phyloP scores from a whole-genome alignment of 2,113 vertebrate genomes.

The Gorsachius goisagi region DNA sequence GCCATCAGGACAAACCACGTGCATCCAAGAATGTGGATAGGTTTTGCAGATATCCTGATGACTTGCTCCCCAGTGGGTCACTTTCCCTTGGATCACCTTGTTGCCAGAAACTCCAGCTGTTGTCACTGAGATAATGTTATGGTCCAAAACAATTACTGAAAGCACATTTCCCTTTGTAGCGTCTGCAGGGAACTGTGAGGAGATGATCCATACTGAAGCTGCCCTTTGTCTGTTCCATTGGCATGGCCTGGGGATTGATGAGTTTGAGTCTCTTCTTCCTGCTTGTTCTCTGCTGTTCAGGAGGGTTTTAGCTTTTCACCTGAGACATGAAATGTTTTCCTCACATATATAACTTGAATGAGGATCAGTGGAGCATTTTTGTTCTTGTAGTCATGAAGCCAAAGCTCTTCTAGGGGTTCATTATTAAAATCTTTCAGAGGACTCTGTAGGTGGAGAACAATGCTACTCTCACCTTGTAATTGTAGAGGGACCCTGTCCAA shows the following conservation, averaged over 20 bases:
- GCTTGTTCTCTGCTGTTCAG: background rate
- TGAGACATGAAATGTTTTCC: background rate
- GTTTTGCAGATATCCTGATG: background rate
- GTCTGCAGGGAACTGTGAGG: background rate
- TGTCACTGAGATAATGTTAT: background rate
- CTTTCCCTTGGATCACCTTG: background rate
- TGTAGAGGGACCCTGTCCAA: accelerated
- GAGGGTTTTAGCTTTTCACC: background rate
- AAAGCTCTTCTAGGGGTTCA: background rate
- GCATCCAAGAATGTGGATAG: background rate
- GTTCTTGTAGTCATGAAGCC: background rate
- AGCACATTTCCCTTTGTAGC: background rate
- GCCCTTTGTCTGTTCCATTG: background rate
- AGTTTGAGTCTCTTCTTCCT: background rate
- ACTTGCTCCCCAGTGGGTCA: background rate
- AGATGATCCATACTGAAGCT: background rate
- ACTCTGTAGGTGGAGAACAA: background rate
- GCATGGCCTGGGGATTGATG: background rate
- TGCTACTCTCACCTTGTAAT: background rate
- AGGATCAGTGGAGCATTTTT: background rate
- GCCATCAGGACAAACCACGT: accelerated
- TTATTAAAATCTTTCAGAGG: background rate
- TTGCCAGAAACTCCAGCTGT: background rate
- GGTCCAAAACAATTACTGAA: background rate
- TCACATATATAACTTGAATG: background rate